Evolutionary conservation across 2,797 vertebrate genomes (phyloP), one percentile per base, ranked within the genome.

Genomic region (Sebastes diploproa): DNA sequence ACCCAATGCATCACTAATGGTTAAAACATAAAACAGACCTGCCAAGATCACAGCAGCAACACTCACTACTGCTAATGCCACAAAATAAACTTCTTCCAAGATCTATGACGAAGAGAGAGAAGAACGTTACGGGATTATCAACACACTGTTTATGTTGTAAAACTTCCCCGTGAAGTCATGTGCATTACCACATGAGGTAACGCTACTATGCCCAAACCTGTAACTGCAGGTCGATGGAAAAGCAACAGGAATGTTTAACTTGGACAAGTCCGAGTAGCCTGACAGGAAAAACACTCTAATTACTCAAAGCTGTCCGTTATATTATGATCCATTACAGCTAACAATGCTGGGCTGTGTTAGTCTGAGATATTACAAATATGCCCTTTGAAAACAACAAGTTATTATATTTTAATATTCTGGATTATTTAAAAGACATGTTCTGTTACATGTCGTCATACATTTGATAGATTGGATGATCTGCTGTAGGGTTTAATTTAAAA

Each of bases 1-100:
- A 58, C 56, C 52, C 23, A 52, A 68, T 73, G 13, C 66, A 69
- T 61, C 79, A 18, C 56, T n/a, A 58, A 76, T 1, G 20, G 65
- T 27, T 58, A 13, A 38, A 80, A 80, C 72, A 70, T 29, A n/a
- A 62, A 82, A 63, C 62, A 75, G 64, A 52, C 16, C 66, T 18
- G 16, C 9, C 14, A 2, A 50, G 16, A 72, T 71, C 34, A 65
- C 23, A 67, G 68, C 5, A 34, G 27, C 42, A 62, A 58, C 27
- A n/a, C 27, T 70, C 38, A 27, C 11, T 9, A 1, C 46, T 36
- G 52, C 11, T 77, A 14, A 64, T 63, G 30, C 13, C 3, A 72
- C 27, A 11, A 18, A 59, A 75, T 30, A 29, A 65, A 71, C 22
- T 8, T n/a, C 22, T 18, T 23, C 16, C 3, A 11, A 20, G 60